These are phyloP conservation scores for Zophobas atratus DNA, from an alignment of 1,140 invertebrate genomes.

Conservation along the genomic window DNA sequence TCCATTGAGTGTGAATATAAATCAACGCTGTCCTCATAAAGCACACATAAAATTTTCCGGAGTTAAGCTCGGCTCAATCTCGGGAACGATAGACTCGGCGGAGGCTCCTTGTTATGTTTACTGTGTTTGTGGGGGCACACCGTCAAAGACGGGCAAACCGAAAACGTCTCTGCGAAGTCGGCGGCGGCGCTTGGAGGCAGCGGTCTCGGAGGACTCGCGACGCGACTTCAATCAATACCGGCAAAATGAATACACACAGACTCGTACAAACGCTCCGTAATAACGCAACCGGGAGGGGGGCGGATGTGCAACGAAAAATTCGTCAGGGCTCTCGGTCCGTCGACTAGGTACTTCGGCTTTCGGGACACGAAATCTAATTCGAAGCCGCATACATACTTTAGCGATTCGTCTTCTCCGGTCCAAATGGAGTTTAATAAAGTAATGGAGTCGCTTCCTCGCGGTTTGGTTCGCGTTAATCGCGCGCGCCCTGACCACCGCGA, in stretches of 20 bases:
- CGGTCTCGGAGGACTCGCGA: conserved; percentile 18
- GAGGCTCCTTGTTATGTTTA: conserved; percentile 23
- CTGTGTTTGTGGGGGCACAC: conserved; percentile 3
- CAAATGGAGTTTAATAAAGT: too few relatives aligned
- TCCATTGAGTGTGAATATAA: conserved; percentile 38
- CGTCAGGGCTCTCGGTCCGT: too few relatives aligned
- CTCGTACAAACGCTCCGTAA: background rate
- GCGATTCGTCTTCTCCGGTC: background rate
- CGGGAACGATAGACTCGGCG: conserved; percentile 1
- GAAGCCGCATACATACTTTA: background rate
- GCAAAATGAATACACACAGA: conserved; percentile 13
- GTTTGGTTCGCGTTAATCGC: background rate
- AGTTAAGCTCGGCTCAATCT: conserved; percentile 35
- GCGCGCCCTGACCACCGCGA: background rate
- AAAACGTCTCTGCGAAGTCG: conserved; percentile 9
- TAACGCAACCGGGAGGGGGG: background rate
- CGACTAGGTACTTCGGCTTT: too few relatives aligned
- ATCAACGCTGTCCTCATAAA: conserved; percentile 33
- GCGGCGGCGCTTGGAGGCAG: background rate
- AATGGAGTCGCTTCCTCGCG: background rate
- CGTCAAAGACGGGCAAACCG: conserved; percentile 12
- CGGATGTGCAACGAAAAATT: background rate
- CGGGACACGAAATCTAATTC: too few relatives aligned
- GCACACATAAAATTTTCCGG: conserved; percentile 41
- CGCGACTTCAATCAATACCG: conserved; percentile 14